Evolutionary conservation across 2,888 invertebrate genomes (phyloP), one percentile per base, ranked within the genome.

Genomic region (Phania funesta): DNA sequence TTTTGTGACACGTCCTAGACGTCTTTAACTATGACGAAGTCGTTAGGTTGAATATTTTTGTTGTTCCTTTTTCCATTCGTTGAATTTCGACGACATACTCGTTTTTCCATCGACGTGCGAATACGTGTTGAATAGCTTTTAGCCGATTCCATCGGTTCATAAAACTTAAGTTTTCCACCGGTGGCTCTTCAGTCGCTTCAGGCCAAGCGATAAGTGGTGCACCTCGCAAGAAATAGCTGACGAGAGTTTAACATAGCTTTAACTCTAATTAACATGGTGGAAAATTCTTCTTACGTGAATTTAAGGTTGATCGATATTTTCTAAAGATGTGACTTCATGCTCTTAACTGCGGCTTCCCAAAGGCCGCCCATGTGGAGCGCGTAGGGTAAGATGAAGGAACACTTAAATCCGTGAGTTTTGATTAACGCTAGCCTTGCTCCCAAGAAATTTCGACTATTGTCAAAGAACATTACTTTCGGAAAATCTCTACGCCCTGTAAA

Each of bases 201-300:
- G 22, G 58, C 1, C 6, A 6, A 0, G 58, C 58, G 1, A 24
- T 48, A 13, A 58, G 7, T 11, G 56, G 20, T 20, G 46, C 46
- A 2, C 22, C 46, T 20, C 38, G 20, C 0, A 20, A 35, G 9
- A 58, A 58, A 58, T 18, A 38, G 13, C 56, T 38, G n/a, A 3
- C 48, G 56, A 3, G 52, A 80, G 11, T 46, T 65, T 4, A 77
- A 52, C 11, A 70, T 35, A n/a, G 67, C 73, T 71, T 62, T 18
- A 0, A 64, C 22, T 9, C 48, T 3, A 9, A 48, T 7, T 13
- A 64, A 8, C 13, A 48, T 1, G 1, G 48, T 64, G 8, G 20
- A 35, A 16, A 78, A 78, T 24, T 83, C 76, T 71, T 80, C 83
- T 11, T 35, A 83, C 0, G 62, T 56, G 9, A 77, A 60, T 5